Evolutionary conservation across 2,113 vertebrate species (phyloP).

Genomic region (Chroicocephalus ridibundus): DNA sequence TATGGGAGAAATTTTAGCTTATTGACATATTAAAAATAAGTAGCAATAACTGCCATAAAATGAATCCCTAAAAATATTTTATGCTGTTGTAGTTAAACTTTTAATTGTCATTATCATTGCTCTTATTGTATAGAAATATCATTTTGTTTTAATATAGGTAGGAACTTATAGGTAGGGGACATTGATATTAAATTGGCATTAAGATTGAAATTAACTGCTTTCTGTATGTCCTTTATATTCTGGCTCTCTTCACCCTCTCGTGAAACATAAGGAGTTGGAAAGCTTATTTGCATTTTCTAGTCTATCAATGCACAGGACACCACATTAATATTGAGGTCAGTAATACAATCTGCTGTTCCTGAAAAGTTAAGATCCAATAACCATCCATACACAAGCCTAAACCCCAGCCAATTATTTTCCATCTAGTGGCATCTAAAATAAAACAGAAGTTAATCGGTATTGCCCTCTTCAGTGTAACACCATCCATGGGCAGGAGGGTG

Average conservation of each 20-base stretch:
- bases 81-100: not conserved
- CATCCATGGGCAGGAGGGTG: not conserved
- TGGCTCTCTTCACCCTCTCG: not conserved
- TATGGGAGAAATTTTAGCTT: not conserved
- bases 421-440: not conserved
- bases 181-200: not conserved
- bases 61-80: not conserved
- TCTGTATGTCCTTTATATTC: not conserved
- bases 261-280: not conserved
- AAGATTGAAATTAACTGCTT: not conserved
- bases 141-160: not conserved
- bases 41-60: not conserved
- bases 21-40: not conserved
- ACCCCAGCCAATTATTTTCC: not conserved
- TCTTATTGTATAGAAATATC: not conserved
- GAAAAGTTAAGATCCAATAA: not conserved
- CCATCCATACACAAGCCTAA: not conserved
- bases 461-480: not conserved
- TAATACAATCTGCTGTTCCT: not conserved
- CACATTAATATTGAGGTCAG: constrained; percentile 1
- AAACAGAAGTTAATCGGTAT: not conserved
- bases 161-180: not conserved
- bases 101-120: not conserved
- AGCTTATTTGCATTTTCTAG: constrained; percentile 1
- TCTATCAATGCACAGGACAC: not conserved